These are phyloP conservation scores for Artemia sp. DNA, from an alignment of 2,888 invertebrate genomes.

Conservation along the genomic window DNA sequence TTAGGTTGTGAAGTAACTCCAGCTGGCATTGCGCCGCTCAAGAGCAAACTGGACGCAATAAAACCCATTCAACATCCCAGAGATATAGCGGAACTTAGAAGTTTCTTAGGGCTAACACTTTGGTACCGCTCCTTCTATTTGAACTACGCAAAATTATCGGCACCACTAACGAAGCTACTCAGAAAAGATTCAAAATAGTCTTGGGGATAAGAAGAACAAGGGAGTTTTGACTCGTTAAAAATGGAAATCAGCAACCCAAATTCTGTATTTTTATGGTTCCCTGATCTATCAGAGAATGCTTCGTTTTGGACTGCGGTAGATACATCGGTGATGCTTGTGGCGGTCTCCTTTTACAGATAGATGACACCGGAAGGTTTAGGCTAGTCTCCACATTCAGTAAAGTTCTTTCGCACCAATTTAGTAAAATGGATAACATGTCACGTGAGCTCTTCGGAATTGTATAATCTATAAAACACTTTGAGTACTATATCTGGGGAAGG, in stretches of 20 bases:
- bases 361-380: no score
- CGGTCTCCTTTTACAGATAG: background rate
- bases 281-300: background rate
- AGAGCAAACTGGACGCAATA: no score
- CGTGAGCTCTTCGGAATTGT: no score
- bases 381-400: no score
- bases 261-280: background rate
- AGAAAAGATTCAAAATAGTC: no score
- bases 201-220: background rate
- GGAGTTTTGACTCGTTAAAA: no score
- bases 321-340: background rate
- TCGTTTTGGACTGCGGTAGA: background rate
- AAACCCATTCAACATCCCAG: background rate
- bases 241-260: background rate
- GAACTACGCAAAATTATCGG: no score
- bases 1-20: conserved; percentile 7
- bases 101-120: background rate
- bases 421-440: no score
- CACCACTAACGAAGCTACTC: no score
- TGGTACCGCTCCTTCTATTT: background rate
- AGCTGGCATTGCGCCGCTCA: background rate
- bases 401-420: no score
- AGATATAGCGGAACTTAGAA: background rate
- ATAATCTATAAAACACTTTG: no score
- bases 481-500: no score